Percentiles rank a stretch among this genome's conserved stretches.
Evolutionary conservation across 2,888 invertebrate genomes (phyloP).

Genomic region (Chymomyza procnemis): DNA sequence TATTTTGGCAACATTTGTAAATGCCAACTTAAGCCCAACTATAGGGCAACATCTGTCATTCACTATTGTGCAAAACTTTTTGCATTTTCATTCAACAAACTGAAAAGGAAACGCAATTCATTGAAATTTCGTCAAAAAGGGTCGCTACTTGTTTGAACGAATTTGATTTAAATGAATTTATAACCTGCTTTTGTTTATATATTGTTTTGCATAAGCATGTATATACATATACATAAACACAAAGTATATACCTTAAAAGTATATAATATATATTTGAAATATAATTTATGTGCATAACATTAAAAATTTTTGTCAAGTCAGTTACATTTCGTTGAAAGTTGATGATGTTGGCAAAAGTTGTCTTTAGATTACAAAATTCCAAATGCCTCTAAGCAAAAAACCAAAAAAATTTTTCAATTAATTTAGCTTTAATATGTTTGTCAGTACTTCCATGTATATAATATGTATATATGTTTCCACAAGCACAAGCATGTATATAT

Average conservation of each 20-base stretch:
- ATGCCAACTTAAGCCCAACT: not conserved
- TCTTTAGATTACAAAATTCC: not conserved
- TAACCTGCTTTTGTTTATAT: not conserved
- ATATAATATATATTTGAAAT: not conserved
- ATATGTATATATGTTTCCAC: not conserved
- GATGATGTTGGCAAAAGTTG: not conserved
- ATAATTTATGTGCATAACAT: conserved; percentile 34
- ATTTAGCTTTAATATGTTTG: not conserved
- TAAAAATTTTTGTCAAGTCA: conserved; percentile 12
- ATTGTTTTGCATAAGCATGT: conserved; percentile 24
- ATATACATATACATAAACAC: not conserved
- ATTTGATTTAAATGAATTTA: conserved; percentile 14
- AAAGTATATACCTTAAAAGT: not conserved
- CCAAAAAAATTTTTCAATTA: not conserved
- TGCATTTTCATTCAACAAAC: conserved; percentile 38
- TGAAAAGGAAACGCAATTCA: conserved; percentile 9
- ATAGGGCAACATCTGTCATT: not conserved
- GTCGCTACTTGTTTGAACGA: conserved; percentile 15
- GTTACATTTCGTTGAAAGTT: not conserved
- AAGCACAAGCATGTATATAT: too few species aligned
- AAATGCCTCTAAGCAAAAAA: not conserved
- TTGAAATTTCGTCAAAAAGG: not conserved
- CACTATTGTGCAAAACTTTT: conserved; percentile 37
- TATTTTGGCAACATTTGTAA: not conserved
- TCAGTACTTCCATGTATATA: not conserved